Evolutionary conservation across 92 coral and sea anemone genomes (phyloP), one percentile per base, ranked within the genome.

Genomic region (Virgularia gustaviana): DNA sequence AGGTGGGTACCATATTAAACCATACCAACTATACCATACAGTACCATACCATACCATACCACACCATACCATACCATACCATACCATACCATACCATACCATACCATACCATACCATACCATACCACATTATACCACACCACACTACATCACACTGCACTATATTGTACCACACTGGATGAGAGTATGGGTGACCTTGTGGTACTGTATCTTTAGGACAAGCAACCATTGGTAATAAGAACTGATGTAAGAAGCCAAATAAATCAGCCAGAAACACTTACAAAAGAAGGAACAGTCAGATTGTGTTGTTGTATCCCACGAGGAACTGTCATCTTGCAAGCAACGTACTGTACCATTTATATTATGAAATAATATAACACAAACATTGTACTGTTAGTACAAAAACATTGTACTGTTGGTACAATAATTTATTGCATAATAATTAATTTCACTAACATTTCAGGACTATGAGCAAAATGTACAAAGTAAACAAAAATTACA

Each of bases 221-320:
- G 10, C 96, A 89, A 64, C 84, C 78, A 49, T 75, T 92, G 63
- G 83, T 85, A 45, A 71, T 92, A 33, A 85, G 83, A 57, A 88
- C 79, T 41, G 80, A 86, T 44, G 80, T 80, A 22, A 89, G 96
- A 24, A 42, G 83, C 49, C 73, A 72, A 11, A 42, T 86, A 4
- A 78, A 80, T 23, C 87, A 89, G 57, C 88, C 88, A 63, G 98
- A 92, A 52, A 53, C 61, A 0, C 77, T 73, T 37, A 63, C 61
- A 18, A 89, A 49, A 8, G 78, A 83, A 31, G 83, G 90, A 49
- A 77, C 84, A 42, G 96, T 92, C 71, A 92, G 86, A 84, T 78
- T 92, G 43, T 92, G 96, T 57, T 92, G 92, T 37, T 92, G 98
- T 78, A 89, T 92, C 25, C 96, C 98, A n/a, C 83, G 95, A 52